These are phyloP conservation scores for Xiphophorus hellerii DNA, from an alignment of 2,113 vertebrate genomes.

Conservation along the genomic window DNA sequence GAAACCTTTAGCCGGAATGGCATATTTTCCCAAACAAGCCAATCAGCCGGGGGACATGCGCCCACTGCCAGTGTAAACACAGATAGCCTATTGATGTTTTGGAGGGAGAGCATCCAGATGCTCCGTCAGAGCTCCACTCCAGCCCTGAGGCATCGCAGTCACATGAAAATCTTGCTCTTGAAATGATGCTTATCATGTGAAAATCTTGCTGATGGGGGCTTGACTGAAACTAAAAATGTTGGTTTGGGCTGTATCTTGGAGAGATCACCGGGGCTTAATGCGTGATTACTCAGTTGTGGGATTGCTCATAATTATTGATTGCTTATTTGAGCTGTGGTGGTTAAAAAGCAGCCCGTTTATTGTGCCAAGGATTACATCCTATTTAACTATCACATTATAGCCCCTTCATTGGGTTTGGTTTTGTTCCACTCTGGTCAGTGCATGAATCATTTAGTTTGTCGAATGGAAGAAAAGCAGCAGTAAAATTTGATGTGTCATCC, in stretches of 20 bases:
- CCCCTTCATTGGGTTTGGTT: conserved; percentile 7
- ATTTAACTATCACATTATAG: conserved; percentile 57
- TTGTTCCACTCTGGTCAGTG: background rate
- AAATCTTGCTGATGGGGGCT: conserved; percentile 1
- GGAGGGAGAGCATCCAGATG: conserved; percentile 15
- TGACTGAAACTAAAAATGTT: conserved; percentile 25
- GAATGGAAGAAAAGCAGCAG: background rate
- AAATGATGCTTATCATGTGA: conserved; percentile 54
- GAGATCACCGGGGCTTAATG: conserved; percentile 43
- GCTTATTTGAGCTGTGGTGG: conserved; percentile 48
- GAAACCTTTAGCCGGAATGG: conserved; percentile 21
- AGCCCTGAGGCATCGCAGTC: conserved; percentile 66
- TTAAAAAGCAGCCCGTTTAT: conserved; percentile 52
- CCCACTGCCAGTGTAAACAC: conserved; percentile 18
- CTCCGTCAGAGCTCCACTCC: conserved; percentile 1
- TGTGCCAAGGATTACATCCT: conserved; percentile 50
- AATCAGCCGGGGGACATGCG: background rate
- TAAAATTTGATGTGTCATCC: background rate
- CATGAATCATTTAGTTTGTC: background rate
- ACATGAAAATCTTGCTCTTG: conserved; percentile 63
- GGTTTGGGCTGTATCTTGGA: conserved; percentile 38
- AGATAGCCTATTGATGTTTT: conserved; percentile 22
- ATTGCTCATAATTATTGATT: conserved; percentile 72
- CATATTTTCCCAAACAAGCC: background rate
- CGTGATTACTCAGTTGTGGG: conserved; percentile 66